These are phyloP conservation scores for Apomyelois bistriatella DNA, from an alignment of 2,888 invertebrate species.

Conservation along the genomic window DNA sequence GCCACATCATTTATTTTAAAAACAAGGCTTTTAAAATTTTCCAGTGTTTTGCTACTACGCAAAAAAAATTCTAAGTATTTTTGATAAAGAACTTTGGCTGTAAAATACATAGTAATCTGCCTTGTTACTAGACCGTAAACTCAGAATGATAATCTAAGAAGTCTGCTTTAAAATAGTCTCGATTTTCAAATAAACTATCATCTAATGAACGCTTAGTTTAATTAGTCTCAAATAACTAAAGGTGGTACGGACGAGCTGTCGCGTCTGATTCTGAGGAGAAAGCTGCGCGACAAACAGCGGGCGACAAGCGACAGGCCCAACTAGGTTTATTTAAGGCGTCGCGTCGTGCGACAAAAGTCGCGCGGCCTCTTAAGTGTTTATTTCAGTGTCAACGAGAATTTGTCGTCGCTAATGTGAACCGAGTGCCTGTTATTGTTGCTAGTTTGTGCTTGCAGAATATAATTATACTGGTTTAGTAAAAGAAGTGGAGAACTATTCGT, in stretches of 20 bases:
- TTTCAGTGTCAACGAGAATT: background rate
- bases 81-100: no score
- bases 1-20: no score
- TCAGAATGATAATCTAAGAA: no score
- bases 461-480: no score
- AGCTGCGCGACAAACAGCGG: background rate
- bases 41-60: no score
- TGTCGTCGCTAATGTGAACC: background rate
- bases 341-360: background rate
- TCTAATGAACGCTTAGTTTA: background rate
- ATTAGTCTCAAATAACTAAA: constrained; percentile 4
- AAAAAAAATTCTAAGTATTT: no score
- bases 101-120: no score
- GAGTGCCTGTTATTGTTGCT: background rate
- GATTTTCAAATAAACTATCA: background rate
- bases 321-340: background rate
- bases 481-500: no score
- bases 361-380: background rate
- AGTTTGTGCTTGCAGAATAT: no score
- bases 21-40: no score
- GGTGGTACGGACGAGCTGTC: background rate
- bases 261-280: background rate
- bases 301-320: background rate
- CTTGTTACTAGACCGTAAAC: no score
- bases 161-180: no score